Conservation (phyloP, 1,140 invertebrate species). For the Musca domestica region DNA sequence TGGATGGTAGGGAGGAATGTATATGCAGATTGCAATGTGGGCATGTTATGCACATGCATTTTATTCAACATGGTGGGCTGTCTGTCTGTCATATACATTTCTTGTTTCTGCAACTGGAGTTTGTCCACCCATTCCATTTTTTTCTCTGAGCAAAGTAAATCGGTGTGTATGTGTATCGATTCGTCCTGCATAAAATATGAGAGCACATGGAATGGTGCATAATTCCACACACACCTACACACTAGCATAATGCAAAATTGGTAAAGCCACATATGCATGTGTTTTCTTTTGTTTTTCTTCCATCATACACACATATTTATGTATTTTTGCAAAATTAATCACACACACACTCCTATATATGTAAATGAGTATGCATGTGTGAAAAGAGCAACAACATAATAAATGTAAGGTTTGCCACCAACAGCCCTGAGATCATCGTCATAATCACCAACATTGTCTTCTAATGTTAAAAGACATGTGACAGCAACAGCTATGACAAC, state of each 20-base stretch:
- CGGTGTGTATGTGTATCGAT: too few species aligned
- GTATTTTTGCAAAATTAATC: constrained; percentile 1
- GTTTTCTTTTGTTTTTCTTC: too few species aligned
- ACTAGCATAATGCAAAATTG: too few species aligned
- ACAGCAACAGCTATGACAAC: constrained; percentile 38
- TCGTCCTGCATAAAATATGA: too few species aligned
- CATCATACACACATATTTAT: neutral
- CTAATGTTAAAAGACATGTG: constrained; percentile 52
- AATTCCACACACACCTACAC: too few species aligned
- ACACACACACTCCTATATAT: neutral
- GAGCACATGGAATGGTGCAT: too few species aligned
- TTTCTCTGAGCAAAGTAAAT: too few species aligned
- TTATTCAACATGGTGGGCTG: neutral
- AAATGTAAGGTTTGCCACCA: constrained; percentile 1
- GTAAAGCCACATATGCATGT: too few species aligned
- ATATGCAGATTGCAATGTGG: neutral
- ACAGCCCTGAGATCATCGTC: constrained; percentile 12
- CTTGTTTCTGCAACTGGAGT: too few species aligned
- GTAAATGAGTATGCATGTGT: neutral
- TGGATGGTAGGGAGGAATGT: neutral
- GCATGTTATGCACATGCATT: neutral
- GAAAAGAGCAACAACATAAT: neutral
- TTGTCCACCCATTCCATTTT: too few species aligned
- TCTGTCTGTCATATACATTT: too few species aligned
- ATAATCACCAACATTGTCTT: constrained; percentile 41